Conservation (phyloP, 2,888 invertebrate species). For the Lamproptera curius region DNA sequence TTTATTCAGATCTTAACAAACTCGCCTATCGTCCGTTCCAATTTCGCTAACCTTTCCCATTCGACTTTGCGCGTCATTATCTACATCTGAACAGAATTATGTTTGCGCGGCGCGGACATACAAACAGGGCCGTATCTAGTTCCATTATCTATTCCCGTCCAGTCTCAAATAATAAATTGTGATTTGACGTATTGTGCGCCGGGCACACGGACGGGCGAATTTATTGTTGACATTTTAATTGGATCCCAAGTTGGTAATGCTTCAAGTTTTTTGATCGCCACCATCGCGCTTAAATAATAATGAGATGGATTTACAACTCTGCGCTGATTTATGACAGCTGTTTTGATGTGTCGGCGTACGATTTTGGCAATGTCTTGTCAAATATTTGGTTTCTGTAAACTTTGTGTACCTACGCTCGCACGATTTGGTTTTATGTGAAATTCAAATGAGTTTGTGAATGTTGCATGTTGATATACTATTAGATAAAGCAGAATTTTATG, state of each 20-base stretch:
- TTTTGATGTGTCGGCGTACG: no score
- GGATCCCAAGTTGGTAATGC: background rate
- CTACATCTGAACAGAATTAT: conserved; percentile 15
- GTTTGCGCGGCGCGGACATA: conserved; percentile 13
- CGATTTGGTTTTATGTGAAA: no score
- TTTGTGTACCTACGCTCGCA: no score
- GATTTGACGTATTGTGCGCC: conserved; percentile 35
- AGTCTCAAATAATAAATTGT: conserved; percentile 41
- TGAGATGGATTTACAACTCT: background rate
- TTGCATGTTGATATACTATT: no score
- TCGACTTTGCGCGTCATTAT: conserved; percentile 6
- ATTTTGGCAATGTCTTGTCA: no score
- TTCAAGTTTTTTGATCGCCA: background rate
- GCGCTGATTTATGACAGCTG: no score
- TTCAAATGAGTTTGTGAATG: no score
- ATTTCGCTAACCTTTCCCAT: conserved; percentile 3
- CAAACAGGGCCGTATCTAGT: conserved; percentile 19
- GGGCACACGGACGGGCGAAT: conserved; percentile 16
- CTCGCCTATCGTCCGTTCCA: background rate
- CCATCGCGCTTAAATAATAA: background rate
- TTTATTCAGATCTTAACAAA: no score
- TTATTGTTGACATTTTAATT: conserved; percentile 23
- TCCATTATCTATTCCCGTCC: conserved; percentile 25
- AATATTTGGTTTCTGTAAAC: no score
- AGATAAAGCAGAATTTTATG: no score